Evolutionary conservation across 1,140 invertebrate genomes (phyloP).

Genomic region (Penaeus chinensis): DNA sequence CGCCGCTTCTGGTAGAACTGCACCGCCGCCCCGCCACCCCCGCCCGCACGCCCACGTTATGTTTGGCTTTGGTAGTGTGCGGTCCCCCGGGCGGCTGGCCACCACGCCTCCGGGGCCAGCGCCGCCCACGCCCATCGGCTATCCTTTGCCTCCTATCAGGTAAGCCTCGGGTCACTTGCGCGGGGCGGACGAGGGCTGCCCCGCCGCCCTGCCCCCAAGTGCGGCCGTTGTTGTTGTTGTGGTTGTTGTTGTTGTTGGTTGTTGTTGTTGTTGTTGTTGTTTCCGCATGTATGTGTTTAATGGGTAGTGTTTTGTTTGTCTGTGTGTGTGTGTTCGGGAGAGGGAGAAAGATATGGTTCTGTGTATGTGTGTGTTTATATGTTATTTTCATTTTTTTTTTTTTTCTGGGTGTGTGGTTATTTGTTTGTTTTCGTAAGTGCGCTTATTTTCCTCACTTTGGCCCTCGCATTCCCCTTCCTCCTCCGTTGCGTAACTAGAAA

Average conservation of each 20-base stretch:
- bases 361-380: no score
- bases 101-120: conserved; percentile 23
- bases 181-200: neutral
- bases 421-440: no score
- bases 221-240: no score
- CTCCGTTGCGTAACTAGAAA: no score
- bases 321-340: neutral
- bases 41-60: conserved; percentile 6
- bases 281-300: no score
- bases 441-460: no score
- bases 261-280: no score
- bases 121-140: conserved; percentile 24
- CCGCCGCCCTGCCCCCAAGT: no score
- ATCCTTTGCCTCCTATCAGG: conserved; percentile 25
- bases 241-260: no score
- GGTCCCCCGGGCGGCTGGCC: conserved; percentile 20
- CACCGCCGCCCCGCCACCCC: neutral
- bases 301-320: neutral
- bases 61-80: conserved; percentile 37
- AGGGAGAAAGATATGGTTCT: neutral
- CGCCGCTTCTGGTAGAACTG: neutral
- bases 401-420: no score
- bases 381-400: no score
- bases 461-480: no score
- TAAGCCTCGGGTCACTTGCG: neutral